Evolutionary conservation across 2,888 invertebrate genomes (phyloP).

Genomic region (Liodrosophila aerea): DNA sequence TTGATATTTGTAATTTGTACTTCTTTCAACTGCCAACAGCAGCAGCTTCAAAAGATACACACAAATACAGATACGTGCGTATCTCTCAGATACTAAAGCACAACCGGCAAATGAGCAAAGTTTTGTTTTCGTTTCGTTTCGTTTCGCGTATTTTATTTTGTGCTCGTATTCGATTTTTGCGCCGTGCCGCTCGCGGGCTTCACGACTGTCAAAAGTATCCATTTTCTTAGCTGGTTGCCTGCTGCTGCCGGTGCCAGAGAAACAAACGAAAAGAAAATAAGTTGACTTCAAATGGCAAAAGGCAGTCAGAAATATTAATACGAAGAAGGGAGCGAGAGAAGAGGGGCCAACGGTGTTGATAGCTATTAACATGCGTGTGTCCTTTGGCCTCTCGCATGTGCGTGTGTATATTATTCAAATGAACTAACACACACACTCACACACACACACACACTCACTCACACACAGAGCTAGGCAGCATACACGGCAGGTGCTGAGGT

Average conservation of each 20-base stretch:
- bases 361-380: constrained; percentile 61
- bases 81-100: constrained; percentile 25
- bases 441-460: constrained; percentile 26
- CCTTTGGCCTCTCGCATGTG: constrained; percentile 18
- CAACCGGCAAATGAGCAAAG: constrained; percentile 69
- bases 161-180: constrained; percentile 55
- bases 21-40: constrained; percentile 51
- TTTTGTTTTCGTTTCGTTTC: constrained; percentile 40
- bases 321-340: constrained; percentile 34
- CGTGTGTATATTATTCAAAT: constrained; percentile 59
- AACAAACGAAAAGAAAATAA: constrained; percentile 40
- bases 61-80: constrained; percentile 27
- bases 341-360: constrained; percentile 57
- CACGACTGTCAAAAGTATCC: constrained; percentile 31
- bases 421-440: constrained; percentile 33
- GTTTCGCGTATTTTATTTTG: constrained; percentile 3
- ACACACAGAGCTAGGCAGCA: constrained; percentile 16
- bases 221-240: constrained; percentile 30
- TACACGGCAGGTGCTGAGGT: constrained; percentile 50
- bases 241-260: constrained; percentile 14
- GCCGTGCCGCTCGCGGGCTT: constrained; percentile 16
- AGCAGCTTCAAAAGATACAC: constrained; percentile 31
- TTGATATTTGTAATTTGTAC: constrained; percentile 73
- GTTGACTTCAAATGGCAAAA: constrained; percentile 55
- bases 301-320: constrained; percentile 43